phyloP scores from a whole-genome alignment of 2,888 invertebrate species.

The Noctuana brunneofusca region DNA sequence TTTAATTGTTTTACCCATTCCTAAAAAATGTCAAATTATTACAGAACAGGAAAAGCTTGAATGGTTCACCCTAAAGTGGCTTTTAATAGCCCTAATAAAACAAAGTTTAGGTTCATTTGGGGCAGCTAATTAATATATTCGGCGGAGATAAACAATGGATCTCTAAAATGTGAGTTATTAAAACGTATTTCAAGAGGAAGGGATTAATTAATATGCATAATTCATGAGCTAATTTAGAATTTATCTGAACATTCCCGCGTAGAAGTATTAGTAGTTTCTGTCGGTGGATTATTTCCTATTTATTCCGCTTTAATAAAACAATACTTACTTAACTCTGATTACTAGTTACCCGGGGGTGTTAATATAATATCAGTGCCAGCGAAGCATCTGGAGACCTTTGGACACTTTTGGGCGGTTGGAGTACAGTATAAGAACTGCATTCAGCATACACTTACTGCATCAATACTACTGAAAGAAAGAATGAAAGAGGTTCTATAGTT shows the following conservation, averaged over 20 bases:
- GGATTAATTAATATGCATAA: conserved; percentile 11
- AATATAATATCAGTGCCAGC: too few relatives aligned
- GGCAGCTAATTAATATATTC: conserved; percentile 7
- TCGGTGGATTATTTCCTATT: neutral
- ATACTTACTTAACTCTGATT: too few relatives aligned
- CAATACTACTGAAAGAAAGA: too few relatives aligned
- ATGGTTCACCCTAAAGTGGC: neutral
- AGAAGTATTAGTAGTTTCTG: neutral
- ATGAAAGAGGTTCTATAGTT: too few relatives aligned
- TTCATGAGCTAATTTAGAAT: conserved; percentile 4
- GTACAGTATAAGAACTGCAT: too few relatives aligned
- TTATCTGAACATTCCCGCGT: neutral
- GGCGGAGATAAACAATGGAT: conserved; percentile 10
- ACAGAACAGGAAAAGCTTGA: neutral
- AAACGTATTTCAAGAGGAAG: conserved; percentile 17
- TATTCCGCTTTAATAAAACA: neutral
- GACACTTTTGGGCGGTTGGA: too few relatives aligned
- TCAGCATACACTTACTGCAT: too few relatives aligned
- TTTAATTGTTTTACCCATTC: neutral
- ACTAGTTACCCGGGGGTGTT: too few relatives aligned
- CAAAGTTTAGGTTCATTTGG: neutral
- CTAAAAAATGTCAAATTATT: neutral
- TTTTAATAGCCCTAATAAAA: neutral
- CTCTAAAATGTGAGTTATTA: conserved; percentile 15
- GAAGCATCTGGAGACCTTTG: too few relatives aligned